phyloP scores from a whole-genome alignment of 2,113 vertebrate species.

The Chascanopsetta lugubris region DNA sequence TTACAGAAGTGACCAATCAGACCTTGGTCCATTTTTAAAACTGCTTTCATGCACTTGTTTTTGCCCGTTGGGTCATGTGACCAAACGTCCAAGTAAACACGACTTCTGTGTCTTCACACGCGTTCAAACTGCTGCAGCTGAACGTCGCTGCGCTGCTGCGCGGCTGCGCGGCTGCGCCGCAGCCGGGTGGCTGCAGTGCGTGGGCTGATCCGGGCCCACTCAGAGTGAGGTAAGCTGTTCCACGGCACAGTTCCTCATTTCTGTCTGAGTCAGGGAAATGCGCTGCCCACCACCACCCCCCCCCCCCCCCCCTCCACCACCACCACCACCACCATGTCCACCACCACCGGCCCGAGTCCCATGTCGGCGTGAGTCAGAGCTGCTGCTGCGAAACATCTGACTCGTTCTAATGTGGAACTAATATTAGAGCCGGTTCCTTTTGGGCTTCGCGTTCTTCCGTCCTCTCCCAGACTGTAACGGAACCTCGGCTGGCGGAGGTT shows the following conservation, averaged over 20 bases:
- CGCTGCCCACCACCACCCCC: slow-evolving; percentile 30
- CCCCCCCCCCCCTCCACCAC: no score
- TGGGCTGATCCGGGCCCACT: slow-evolving; percentile 57
- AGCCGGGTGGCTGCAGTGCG: slow-evolving; percentile 53
- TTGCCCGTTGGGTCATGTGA: no score
- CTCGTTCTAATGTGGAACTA: slow-evolving; percentile 21
- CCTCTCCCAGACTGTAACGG: slow-evolving; percentile 44
- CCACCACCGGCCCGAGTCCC: no score
- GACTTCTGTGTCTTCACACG: no score
- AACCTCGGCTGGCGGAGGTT: slow-evolving; percentile 61
- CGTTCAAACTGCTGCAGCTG: no score
- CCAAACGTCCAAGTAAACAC: no score
- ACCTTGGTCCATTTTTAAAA: no score
- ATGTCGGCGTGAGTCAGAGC: no score
- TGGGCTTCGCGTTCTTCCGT: slow-evolving; percentile 11
- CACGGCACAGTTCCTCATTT: slow-evolving; percentile 64
- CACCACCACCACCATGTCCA: slow-evolving; percentile 10
- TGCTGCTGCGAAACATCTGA: slow-evolving; percentile 45
- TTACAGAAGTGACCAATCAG: no score
- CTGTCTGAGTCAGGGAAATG: slow-evolving; percentile 69
- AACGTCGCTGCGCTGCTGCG: no score
- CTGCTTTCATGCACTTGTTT: no score
- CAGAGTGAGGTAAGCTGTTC: slow-evolving; percentile 77
- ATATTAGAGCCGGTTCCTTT: slow-evolving; percentile 16
- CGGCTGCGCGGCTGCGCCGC: no score